These are phyloP conservation scores for Netelia fuscicornis DNA, from an alignment of 2,888 invertebrate species.

Conservation along the genomic window DNA sequence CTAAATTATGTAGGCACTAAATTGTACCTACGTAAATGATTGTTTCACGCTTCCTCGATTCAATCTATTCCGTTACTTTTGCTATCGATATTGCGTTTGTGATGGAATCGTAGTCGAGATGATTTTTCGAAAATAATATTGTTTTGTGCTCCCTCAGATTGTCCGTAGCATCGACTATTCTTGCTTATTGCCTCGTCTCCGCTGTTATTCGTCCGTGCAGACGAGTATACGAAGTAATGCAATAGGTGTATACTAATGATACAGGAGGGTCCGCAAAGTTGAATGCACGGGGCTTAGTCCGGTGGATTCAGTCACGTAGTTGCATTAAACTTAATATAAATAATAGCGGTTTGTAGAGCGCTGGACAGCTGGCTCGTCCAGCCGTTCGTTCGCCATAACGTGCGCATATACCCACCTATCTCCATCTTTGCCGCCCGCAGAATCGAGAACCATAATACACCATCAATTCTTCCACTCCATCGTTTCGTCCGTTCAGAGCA, in stretches of 20 bases:
- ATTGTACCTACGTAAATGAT: too few relatives aligned
- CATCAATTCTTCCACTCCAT: conserved; percentile 71
- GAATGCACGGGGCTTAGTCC: conserved; percentile 71
- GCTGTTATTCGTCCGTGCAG: conserved; percentile 63
- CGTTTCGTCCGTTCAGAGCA: conserved; percentile 57
- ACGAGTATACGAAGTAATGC: conserved; percentile 80
- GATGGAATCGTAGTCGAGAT: too few relatives aligned
- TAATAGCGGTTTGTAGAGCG: conserved; percentile 84
- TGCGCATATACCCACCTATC: conserved; percentile 81
- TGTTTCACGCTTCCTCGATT: too few relatives aligned
- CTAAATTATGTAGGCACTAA: too few relatives aligned
- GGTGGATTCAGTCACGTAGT: conserved; percentile 84
- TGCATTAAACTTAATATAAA: conserved; percentile 85
- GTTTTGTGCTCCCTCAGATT: too few relatives aligned
- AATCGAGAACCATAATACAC: conserved; percentile 80
- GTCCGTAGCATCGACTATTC: conserved; percentile 4
- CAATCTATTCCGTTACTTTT: too few relatives aligned
- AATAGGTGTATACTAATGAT: conserved; percentile 85
- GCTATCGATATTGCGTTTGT: too few relatives aligned
- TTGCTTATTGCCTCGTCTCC: conserved; percentile 41
- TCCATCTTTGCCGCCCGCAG: conserved; percentile 80
- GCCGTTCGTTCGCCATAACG: conserved; percentile 55
- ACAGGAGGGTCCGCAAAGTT: conserved; percentile 76
- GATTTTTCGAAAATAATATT: too few relatives aligned
- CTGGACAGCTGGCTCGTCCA: conserved; percentile 65